Evolutionary conservation across 2,888 invertebrate species (phyloP), one percentile per base, ranked within the genome.

Genomic region (Automeris io): DNA sequence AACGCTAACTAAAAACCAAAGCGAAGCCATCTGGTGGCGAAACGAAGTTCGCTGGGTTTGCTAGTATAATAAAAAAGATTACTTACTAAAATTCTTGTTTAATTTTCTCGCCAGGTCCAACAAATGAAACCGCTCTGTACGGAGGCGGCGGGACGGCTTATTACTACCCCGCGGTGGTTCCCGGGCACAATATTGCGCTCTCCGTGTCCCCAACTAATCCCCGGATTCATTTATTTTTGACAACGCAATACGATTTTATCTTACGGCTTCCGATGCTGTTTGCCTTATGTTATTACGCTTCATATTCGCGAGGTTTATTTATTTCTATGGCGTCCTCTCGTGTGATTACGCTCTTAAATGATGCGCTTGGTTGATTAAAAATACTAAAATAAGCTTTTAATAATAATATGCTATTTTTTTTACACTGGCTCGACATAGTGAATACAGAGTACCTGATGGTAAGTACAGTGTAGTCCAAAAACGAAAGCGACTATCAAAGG

Each of bases 241-340:
- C 86, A 85, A 85, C 86, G 85, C 86, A 81, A 86, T 83, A 82
- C 83, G 85, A 86, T 86, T 86, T 83, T 86, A 85, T 86, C 86
- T 83, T 81, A 77, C 73, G 81, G 83, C 85, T 83, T 85, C 85
- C 80, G 80, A 81, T 82, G 82, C 82, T 85, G 85, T 86, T 86
- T 86, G 83, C 85, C 81, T 73, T 78, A 80, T 81, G 83, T 83
- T 86, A 83, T 83, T 82, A 79, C 70, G 69, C 73, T 72, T 73
- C 72, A 78, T 80, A 81, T 76, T 80, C 70, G 67, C 67, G 70
- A 74, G 71, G 79, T 74, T 81, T 82, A 81, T 82, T 85, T 83
- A 83, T 83, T 85, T 85, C 81, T 75, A 69, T 74, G 68, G 57
- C 75, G 63, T 70, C 77, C 82, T 78, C 70, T 64, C 70, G 77